A percentile compares a stretch with the other conserved stretches of the same genome.
These are phyloP conservation scores for Bombus consobrinus DNA, from an alignment of 1,140 invertebrate species.

Conservation along the genomic window DNA sequence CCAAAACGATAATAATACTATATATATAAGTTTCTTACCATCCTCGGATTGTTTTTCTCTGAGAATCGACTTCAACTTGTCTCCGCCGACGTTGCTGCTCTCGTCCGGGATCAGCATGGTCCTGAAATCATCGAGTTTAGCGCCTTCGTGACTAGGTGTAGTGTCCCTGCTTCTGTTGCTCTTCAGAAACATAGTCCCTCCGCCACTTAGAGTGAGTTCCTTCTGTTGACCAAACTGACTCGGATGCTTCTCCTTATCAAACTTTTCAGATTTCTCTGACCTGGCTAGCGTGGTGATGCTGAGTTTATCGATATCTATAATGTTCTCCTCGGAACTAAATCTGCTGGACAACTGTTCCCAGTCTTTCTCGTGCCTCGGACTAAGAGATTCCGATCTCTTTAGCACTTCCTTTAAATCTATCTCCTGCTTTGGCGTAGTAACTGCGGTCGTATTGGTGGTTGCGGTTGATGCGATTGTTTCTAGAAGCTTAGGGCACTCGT, in stretches of 20 bases:
- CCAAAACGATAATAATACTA: conserved; percentile 17
- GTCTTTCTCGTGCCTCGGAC: conserved; percentile 78
- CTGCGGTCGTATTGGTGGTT: background rate
- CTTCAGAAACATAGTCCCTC: conserved; percentile 88
- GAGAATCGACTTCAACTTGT: conserved; percentile 87
- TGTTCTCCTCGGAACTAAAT: conserved; percentile 77
- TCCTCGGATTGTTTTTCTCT: conserved; percentile 86
- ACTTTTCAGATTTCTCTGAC: conserved; percentile 67
- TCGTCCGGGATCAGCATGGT: conserved; percentile 58
- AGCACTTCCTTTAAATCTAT: conserved; percentile 74
- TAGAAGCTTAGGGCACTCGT: conserved; percentile 75
- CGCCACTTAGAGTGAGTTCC: conserved; percentile 82
- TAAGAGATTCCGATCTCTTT: conserved; percentile 79
- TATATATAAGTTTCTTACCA: conserved; percentile 64
- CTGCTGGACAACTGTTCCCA: conserved; percentile 78
- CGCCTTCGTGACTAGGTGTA: conserved; percentile 74
- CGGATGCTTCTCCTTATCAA: conserved; percentile 76
- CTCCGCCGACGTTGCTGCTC: conserved; percentile 67
- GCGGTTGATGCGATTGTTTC: conserved; percentile 20
- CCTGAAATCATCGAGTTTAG: conserved; percentile 73
- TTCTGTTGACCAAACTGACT: conserved; percentile 74
- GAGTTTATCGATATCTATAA: conserved; percentile 85
- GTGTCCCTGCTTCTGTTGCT: conserved; percentile 84
- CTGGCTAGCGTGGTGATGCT: conserved; percentile 76
- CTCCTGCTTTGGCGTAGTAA: conserved; percentile 52